Base-by-base conservation (phyloP, 1,140 invertebrate genomes). In the Matsumurasca onukii region DNA sequence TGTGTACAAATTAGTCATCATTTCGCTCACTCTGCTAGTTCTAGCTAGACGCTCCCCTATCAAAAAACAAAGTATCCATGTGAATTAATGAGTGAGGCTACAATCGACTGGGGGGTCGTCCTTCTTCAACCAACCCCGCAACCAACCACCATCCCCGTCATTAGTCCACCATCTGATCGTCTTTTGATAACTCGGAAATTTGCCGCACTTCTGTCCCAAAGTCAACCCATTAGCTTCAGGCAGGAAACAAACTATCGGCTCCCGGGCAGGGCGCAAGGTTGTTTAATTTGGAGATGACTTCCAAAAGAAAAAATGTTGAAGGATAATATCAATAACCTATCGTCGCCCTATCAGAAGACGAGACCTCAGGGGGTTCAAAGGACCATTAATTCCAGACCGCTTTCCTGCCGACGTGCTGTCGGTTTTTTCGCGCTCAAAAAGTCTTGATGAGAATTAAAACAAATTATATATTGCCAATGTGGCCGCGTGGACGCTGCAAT, bases 161-260 rank as follows among this genome's bases (percentile, higher is more conserved):
- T 27, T 9, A 59, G 55, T 27, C 30, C 25, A 59, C 55, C 55
- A 59, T 59, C 55, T 59, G 55, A 59, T 59, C 55, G 2, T 29
- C 55, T 59, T 59, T 59, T 59, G 55, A 59, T 59, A 59, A 59
- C 55, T 59, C 55, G 15, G 55, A 24, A 59, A 24, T 52, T 22
- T 52, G 49, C 12, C 12, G 49, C 3, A 27, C 13, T 22, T 22
- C 12, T 27, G 15, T 59, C 55, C 24, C 55, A 9, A 24, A 22
- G 55, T 24, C 15, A 29, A 5, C 55, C 55, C 55, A 59, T 59
- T 59, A 59, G 55, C 25, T 27, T 12, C 24, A 27, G 22, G 22
- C 22, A 25, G 55, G 24, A 29, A 27, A 59, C 30, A 59, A 59
- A 59, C 55, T 27, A 59, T 59, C 55, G 55, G 25, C 55, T 52